Percentiles rank a stretch among this genome's conserved stretches.
These are phyloP conservation scores for Lycocerus yunnanus DNA, from an alignment of 2,888 invertebrate species.

Conservation along the genomic window DNA sequence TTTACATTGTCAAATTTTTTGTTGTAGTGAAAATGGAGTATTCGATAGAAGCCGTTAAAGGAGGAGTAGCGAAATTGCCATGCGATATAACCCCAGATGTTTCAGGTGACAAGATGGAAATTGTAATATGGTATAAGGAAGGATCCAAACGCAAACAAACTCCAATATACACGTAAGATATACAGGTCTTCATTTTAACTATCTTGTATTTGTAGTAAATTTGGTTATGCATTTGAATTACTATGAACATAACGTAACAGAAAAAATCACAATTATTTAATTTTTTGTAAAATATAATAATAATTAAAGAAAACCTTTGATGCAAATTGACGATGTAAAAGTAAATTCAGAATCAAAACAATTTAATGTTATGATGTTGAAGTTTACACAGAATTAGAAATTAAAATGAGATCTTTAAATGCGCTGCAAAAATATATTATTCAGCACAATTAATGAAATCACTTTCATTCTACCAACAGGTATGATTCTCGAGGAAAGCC, in stretches of 20 bases:
- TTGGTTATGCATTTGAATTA: neutral
- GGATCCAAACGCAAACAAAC: slow-evolving; percentile 58
- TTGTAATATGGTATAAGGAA: slow-evolving; percentile 69
- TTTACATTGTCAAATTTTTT: slow-evolving; percentile 17
- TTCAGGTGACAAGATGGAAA: slow-evolving; percentile 62
- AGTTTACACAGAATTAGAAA: neutral
- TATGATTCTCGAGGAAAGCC: slow-evolving; percentile 77
- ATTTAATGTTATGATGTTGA: neutral
- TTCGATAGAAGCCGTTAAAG: slow-evolving; percentile 61
- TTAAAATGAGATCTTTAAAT: neutral
- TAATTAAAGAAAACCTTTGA: neutral
- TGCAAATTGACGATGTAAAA: neutral
- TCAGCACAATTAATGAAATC: neutral
- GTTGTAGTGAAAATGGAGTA: slow-evolving; percentile 50
- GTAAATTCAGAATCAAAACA: neutral
- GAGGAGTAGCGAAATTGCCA: slow-evolving; percentile 63
- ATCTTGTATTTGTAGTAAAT: neutral
- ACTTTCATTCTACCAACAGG: slow-evolving; percentile 55
- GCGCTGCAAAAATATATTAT: neutral
- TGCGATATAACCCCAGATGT: slow-evolving; percentile 64
- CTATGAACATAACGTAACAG: too few relatives aligned
- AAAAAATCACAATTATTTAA: too few relatives aligned
- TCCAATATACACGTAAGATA: slow-evolving; percentile 66
- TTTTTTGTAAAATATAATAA: neutral
- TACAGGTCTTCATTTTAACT: neutral